phyloP scores from a whole-genome alignment of 2,113 vertebrate genomes.

The Chloropsis cyanopogon region DNA sequence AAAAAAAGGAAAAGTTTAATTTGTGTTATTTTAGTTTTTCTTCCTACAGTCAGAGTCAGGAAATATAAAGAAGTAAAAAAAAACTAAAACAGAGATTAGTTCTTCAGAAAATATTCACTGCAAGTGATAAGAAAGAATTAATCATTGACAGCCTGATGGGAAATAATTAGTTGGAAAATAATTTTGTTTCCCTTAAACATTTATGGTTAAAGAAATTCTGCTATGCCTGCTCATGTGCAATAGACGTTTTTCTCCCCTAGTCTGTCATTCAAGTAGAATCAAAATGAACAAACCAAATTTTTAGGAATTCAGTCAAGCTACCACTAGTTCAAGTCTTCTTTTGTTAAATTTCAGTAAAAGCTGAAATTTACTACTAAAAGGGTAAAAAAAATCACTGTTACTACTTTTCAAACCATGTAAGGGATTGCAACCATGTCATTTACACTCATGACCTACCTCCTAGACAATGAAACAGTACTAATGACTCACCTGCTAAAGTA shows the following conservation, averaged over 20 bases:
- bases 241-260: not conserved
- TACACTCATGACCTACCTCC: not conserved
- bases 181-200: not conserved
- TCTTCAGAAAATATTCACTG: not conserved
- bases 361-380: not conserved
- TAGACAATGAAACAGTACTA: not conserved
- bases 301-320: not conserved
- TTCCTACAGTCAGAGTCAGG: not conserved
- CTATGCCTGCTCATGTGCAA: not conserved
- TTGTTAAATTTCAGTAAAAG: not conserved
- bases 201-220: not conserved
- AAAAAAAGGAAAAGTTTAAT: not conserved
- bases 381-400: not conserved
- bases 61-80: not conserved
- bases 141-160: not conserved
- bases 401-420: not conserved
- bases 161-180: not conserved
- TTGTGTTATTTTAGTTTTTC: not conserved
- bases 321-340: not conserved
- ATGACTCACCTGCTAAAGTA: not conserved
- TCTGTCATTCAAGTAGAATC: not conserved
- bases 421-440: rapidly evolving
- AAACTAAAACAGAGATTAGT: not conserved
- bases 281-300: not conserved
- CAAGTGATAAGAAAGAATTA: not conserved